These are phyloP conservation scores for Coilia nasus DNA, from an alignment of 2,797 vertebrate genomes.

Conservation along the genomic window DNA sequence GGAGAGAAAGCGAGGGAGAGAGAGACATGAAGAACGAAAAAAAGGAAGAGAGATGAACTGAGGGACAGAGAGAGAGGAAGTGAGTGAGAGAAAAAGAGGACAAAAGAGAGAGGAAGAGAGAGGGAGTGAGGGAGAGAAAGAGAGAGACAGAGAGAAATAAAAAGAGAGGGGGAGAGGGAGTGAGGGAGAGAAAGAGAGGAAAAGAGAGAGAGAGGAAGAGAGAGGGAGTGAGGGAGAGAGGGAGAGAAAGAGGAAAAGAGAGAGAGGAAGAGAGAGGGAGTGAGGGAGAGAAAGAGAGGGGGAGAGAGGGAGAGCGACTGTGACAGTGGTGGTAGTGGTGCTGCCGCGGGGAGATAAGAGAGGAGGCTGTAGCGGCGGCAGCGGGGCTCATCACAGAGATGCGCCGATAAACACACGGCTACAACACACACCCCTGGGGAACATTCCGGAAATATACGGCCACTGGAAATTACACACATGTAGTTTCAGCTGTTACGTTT, in stretches of 20 bases:
- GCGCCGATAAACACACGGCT: background rate
- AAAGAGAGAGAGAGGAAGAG: conserved; percentile 29
- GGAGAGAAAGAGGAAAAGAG: conserved; percentile 52
- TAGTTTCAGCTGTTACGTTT: too few relatives aligned
- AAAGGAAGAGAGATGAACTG: too few relatives aligned
- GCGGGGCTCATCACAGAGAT: background rate
- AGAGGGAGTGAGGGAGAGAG: background rate
- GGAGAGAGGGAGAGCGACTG: background rate
- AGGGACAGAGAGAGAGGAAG: conserved; percentile 41
- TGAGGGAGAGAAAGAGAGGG: conserved; percentile 17
- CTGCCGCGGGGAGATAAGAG: conserved; percentile 13
- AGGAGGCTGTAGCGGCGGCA: background rate
- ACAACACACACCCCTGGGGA: background rate
- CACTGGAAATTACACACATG: background rate
- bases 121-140: conserved; percentile 20
- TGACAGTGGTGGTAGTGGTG: conserved; percentile 21
- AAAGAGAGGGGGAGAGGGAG: conserved; percentile 43
- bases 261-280: conserved; percentile 4
- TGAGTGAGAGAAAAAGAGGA: conserved; percentile 29
- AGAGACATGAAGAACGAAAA: too few relatives aligned
- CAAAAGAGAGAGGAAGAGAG: background rate
- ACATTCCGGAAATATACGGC: background rate
- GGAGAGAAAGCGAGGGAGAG: background rate
- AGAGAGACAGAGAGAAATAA: conserved; percentile 36
- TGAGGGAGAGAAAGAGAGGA: conserved; percentile 6